A percentile compares a stretch with the other conserved stretches of the same genome.
These are phyloP conservation scores for Mungos mungo DNA, from an alignment of 2,113 vertebrate species.

Conservation along the genomic window DNA sequence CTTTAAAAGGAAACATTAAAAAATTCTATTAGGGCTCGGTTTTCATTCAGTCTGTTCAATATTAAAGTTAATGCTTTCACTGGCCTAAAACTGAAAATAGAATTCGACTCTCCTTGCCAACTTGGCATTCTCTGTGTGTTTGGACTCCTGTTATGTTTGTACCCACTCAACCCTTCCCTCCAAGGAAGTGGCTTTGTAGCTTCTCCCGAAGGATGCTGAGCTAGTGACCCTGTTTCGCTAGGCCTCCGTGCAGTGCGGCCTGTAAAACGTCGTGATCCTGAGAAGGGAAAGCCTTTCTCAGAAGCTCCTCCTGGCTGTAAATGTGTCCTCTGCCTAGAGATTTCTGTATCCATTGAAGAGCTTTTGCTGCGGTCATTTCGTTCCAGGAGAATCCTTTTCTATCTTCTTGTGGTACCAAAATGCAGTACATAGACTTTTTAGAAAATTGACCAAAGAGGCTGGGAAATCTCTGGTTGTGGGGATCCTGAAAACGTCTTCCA, in stretches of 20 bases:
- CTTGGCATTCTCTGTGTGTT: not conserved
- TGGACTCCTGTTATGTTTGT: not conserved
- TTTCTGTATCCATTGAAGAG: not conserved
- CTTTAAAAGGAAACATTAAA: slow-evolving; percentile 6
- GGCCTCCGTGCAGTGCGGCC: not conserved
- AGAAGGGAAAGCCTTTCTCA: not conserved
- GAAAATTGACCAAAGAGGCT: not conserved
- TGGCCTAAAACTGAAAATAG: not conserved
- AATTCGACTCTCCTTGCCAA: not conserved
- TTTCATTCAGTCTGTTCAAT: not conserved
- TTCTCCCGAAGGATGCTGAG: not conserved
- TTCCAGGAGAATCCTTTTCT: not conserved
- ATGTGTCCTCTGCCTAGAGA: not conserved
- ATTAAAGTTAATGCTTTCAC: not conserved
- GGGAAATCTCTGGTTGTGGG: not conserved
- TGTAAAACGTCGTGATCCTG: not conserved
- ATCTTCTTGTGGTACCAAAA: not conserved
- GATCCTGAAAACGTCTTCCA: not conserved
- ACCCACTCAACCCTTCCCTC: not conserved
- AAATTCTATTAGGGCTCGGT: not conserved
- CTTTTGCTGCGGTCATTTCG: not conserved
- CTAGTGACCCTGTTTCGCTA: not conserved
- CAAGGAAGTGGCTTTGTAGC: not conserved
- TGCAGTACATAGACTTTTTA: not conserved
- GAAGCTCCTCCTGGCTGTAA: not conserved